These are phyloP conservation scores for Tribolium freemani DNA, from an alignment of 2,888 invertebrate genomes.

Conservation along the genomic window DNA sequence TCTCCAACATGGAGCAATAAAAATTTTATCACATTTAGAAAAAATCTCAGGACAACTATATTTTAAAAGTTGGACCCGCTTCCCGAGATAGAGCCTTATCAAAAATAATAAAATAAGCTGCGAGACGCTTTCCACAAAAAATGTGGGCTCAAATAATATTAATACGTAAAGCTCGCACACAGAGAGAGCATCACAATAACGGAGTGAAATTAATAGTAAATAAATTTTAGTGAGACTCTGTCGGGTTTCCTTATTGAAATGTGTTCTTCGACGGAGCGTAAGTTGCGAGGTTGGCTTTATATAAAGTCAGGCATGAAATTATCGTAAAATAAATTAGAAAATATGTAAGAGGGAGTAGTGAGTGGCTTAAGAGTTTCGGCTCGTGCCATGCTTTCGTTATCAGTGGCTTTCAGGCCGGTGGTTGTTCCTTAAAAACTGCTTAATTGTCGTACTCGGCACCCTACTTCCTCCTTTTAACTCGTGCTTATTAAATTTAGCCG, in stretches of 20 bases:
- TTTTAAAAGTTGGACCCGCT: background rate
- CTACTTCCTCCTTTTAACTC: conserved; percentile 41
- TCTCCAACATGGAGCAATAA: background rate
- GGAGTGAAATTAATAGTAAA: conserved; percentile 10
- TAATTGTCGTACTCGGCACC: conserved; percentile 41
- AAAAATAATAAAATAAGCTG: background rate
- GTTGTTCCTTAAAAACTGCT: conserved; percentile 41
- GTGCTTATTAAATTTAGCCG: conserved; percentile 48
- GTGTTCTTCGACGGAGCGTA: conserved; percentile 14
- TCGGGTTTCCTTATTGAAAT: conserved; percentile 14
- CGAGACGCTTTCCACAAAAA: background rate
- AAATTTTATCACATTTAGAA: conserved; percentile 2
- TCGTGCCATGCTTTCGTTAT: conserved; percentile 37
- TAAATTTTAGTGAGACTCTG: conserved; percentile 11
- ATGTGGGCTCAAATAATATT: background rate
- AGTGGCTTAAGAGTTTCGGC: conserved; percentile 35
- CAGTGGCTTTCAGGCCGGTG: conserved; percentile 44
- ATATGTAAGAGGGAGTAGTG: conserved; percentile 36
- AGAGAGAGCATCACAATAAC: too few relatives aligned
- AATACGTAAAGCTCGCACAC: background rate
- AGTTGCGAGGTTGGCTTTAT: conserved; percentile 22
- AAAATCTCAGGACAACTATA: background rate
- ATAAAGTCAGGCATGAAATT: conserved; percentile 37
- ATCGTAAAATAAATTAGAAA: conserved; percentile 44
- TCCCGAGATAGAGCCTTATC: background rate